Evolutionary conservation across 2,113 vertebrate species (phyloP), one percentile per base, ranked within the genome.

Genomic region (Glaucidium brasilianum): DNA sequence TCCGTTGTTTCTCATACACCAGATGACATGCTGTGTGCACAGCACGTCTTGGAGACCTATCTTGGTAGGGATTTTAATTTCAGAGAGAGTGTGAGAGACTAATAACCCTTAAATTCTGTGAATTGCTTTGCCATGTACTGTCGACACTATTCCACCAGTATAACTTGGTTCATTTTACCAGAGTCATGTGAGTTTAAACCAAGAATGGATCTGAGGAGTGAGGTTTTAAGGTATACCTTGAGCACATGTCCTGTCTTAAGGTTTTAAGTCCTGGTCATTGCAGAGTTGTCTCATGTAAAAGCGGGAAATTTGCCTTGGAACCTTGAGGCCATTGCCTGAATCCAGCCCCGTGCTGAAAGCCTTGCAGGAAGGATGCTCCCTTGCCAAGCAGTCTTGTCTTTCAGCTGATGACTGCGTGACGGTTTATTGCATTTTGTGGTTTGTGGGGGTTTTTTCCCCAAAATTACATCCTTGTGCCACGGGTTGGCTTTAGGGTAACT

Each of bases 1-100:
- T 39, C 3, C 45, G 0, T 8, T 50, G 56, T 56, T 49, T n/a
- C 11, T 84, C 1, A 2, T 5, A 8, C 7, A 13, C 12, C 35
- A 35, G 25, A 26, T 43, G 11, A 49, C 2, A 0, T 20, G 64
- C 39, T 73, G 9, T 81, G 34, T 34, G 27, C 4, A 8, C 23
- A 49, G 9, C 5, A 3, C 35, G 10, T 53, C 27, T 84, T 47
- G 12, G 56, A 62, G 41, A 58, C 12, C 4, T 58, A 17, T 32
- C 8, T 77, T 49, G 29, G 11, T 64, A 34, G 27, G 20, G 56
- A 9, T 66, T 91, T 88, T 49, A 25, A 41, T 81, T 82, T 90
- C 10, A 35, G 63, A 85, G 34, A 34, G 22, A 60, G 5, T 0
- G 1, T 34, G 59, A 56, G 50, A 69, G 18, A 18, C 75, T 35